These are phyloP conservation scores for Danionella dracula DNA, from an alignment of 2,797 vertebrate genomes.

Conservation along the genomic window DNA sequence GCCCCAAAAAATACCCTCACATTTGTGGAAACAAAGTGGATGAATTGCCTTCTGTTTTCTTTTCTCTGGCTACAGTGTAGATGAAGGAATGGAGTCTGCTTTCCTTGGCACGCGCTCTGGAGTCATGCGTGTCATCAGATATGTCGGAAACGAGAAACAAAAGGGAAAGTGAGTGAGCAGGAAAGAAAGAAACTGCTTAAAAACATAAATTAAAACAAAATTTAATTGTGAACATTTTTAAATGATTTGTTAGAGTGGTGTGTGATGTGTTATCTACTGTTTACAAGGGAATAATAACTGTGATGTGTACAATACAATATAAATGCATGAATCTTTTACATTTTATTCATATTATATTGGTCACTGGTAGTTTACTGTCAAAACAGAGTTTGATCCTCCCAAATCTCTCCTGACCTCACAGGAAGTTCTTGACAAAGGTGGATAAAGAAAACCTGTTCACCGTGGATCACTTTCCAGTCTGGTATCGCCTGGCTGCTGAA, in stretches of 20 bases:
- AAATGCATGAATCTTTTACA: too few relatives aligned
- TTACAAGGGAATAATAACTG: too few relatives aligned
- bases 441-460: slow-evolving; percentile 88
- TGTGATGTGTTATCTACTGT: too few relatives aligned
- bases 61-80: slow-evolving; percentile 59
- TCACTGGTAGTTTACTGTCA: too few relatives aligned
- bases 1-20: neutral
- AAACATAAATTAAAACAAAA: too few relatives aligned
- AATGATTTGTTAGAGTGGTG: too few relatives aligned
- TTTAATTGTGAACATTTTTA: too few relatives aligned
- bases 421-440: slow-evolving; percentile 76
- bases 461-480: slow-evolving; percentile 88
- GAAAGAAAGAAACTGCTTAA: neutral
- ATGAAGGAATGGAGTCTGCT: slow-evolving; percentile 75
- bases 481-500: slow-evolving; percentile 89
- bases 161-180: slow-evolving; percentile 75
- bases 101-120: slow-evolving; percentile 91
- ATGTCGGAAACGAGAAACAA: slow-evolving; percentile 77
- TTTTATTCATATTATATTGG: too few relatives aligned
- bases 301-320: too few relatives aligned
- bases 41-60: neutral
- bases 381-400: neutral
- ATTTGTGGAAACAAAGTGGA: neutral
- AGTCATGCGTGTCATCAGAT: slow-evolving; percentile 77
- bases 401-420: slow-evolving; percentile 45